Conservation (phyloP, 2,113 vertebrate species). For the Melanerpes aurifrons region DNA sequence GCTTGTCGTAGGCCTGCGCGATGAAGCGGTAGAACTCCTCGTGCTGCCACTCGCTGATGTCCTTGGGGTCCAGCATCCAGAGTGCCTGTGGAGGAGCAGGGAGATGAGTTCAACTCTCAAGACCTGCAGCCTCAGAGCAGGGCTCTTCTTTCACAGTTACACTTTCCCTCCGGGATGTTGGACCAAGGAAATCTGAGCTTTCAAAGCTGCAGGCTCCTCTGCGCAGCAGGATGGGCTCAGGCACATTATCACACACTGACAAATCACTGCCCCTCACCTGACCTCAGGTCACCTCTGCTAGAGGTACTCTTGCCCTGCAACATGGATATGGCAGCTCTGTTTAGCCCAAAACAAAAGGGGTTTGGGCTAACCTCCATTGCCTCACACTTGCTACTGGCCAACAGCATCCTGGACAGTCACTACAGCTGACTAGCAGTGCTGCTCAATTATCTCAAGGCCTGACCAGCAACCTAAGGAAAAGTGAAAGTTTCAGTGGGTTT, state of each 20-base stretch:
- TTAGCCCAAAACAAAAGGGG: not conserved
- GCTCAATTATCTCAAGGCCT: not conserved
- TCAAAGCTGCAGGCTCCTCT: not conserved
- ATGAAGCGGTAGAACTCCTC: conserved; percentile 96
- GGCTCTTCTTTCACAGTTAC: not conserved
- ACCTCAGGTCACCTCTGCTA: accelerated
- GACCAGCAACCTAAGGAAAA: not conserved
- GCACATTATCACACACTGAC: not conserved
- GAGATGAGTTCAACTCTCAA: not conserved
- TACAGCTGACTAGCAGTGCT: not conserved
- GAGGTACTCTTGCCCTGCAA: not conserved
- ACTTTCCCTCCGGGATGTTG: not conserved
- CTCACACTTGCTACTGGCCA: not conserved
- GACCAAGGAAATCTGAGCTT: not conserved
- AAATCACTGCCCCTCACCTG: not conserved
- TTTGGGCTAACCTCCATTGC: not conserved
- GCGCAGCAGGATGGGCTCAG: not conserved
- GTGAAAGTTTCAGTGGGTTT: not conserved
- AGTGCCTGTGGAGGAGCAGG: conserved; percentile 80
- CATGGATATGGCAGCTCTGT: not conserved
- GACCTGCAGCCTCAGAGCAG: not conserved
- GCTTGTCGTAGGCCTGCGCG: conserved; percentile 88
- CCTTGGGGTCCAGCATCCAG: conserved; percentile 96
- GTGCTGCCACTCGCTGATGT: conserved; percentile 89
- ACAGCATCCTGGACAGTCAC: not conserved